These are phyloP conservation scores for Thysanoteuthis rhombus DNA, from an alignment of 2,888 invertebrate species.

Conservation along the genomic window DNA sequence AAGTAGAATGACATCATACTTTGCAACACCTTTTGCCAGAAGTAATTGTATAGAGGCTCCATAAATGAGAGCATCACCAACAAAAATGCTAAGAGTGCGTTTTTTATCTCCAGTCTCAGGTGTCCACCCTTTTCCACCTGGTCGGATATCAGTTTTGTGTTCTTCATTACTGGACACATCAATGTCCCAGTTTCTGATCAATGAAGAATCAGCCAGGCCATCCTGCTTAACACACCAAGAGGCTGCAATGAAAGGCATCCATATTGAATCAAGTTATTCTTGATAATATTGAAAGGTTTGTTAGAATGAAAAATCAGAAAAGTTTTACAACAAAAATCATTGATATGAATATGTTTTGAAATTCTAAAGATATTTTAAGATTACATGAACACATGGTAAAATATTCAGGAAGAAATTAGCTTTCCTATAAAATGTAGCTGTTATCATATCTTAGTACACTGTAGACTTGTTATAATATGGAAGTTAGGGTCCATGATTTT, in stretches of 20 bases:
- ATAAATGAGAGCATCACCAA: conserved; percentile 14
- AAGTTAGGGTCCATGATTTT: too few species aligned
- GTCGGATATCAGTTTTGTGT: conserved; percentile 13
- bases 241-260: not conserved
- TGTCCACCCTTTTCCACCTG: not conserved
- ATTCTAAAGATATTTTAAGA: too few species aligned
- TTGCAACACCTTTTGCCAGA: not conserved
- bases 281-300: too few species aligned
- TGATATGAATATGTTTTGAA: not conserved
- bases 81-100: not conserved
- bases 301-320: too few species aligned
- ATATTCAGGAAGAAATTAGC: too few species aligned
- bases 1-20: conserved; percentile 17
- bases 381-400: too few species aligned
- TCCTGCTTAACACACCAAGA: conserved; percentile 14
- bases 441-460: too few species aligned
- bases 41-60: not conserved
- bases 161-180: conserved; percentile 22
- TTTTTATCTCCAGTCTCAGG: not conserved
- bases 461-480: too few species aligned
- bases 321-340: not conserved
- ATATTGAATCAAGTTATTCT: too few species aligned
- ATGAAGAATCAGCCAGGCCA: not conserved
- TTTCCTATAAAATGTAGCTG: too few species aligned
- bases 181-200: conserved; percentile 20